Evolutionary conservation across 2,888 invertebrate species (phyloP).

Genomic region (Achlya flavicornis): DNA sequence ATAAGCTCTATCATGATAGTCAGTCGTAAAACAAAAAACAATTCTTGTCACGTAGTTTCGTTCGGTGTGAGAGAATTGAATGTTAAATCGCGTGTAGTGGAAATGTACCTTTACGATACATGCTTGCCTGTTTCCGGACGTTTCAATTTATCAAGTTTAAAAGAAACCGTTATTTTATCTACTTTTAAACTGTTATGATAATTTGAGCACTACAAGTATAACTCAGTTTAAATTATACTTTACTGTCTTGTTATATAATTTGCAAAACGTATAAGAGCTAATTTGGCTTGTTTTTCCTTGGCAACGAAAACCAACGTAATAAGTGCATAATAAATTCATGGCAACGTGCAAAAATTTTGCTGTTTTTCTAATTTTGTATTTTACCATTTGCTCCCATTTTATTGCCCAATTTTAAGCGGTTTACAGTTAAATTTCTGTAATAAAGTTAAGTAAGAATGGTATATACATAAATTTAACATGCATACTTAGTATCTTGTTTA

Average conservation of each 20-base stretch:
- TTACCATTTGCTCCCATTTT: constrained; percentile 7
- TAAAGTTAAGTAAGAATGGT: background rate
- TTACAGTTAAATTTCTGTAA: background rate
- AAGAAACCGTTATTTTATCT: constrained; percentile 13
- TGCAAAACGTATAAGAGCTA: constrained; percentile 23
- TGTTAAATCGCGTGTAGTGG: constrained; percentile 41
- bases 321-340: constrained; percentile 36
- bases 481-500: too few species aligned
- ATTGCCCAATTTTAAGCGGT: background rate
- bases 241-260: constrained; percentile 1
- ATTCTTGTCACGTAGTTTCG: constrained; percentile 47
- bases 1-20: background rate
- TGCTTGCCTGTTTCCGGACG: constrained; percentile 31
- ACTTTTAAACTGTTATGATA: constrained; percentile 11
- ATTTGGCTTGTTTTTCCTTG: constrained; percentile 29
- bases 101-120: constrained; percentile 32
- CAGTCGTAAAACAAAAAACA: constrained; percentile 36
- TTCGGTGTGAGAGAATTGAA: constrained; percentile 42
- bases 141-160: constrained; percentile 24
- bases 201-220: constrained; percentile 25
- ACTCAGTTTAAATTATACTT: constrained; percentile 10
- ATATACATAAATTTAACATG: too few species aligned
- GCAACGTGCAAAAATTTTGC: constrained; percentile 18
- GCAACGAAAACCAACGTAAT: constrained; percentile 25
- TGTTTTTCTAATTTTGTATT: constrained; percentile 32